Evolutionary conservation across 2,113 vertebrate species (phyloP).

Genomic region (Tragelaphus strepsiceros): DNA sequence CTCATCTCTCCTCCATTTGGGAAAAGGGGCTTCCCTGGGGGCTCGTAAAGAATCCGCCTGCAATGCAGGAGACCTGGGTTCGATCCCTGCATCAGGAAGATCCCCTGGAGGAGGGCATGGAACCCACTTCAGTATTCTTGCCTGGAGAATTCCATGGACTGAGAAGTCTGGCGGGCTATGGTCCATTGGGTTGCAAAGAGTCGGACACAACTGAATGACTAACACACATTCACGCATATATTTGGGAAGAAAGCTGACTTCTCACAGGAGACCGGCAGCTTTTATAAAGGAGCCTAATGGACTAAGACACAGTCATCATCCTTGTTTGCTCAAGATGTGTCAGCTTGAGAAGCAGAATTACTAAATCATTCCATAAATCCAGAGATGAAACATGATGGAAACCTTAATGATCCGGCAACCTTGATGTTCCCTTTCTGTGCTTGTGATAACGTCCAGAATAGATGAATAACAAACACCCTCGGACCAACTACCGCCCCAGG

Average conservation of each 20-base stretch:
- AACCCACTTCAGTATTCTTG: not conserved
- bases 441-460: not conserved
- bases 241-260: not conserved
- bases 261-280: not conserved
- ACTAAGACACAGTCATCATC: not conserved
- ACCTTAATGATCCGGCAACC: constrained; percentile 10
- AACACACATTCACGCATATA: not conserved
- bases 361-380: constrained; percentile 7
- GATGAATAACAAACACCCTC: not conserved
- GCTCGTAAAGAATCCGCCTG: not conserved
- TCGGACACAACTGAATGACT: accelerated
- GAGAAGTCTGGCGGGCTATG: not conserved
- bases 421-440: not conserved
- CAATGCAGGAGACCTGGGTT: not conserved
- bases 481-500: not conserved
- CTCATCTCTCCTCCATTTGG: not conserved
- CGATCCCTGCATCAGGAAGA: not conserved
- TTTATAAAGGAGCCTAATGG: not conserved
- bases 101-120: not conserved
- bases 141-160: not conserved
- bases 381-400: not conserved
- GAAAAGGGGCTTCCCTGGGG: not conserved
- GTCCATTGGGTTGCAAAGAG: not conserved
- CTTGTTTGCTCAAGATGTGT: not conserved
- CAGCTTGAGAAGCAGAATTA: constrained; percentile 6